A percentile compares a stretch with the other conserved stretches of the same genome.
Conservation (phyloP, 2,888 invertebrate species). For the Heliconius erato region DNA sequence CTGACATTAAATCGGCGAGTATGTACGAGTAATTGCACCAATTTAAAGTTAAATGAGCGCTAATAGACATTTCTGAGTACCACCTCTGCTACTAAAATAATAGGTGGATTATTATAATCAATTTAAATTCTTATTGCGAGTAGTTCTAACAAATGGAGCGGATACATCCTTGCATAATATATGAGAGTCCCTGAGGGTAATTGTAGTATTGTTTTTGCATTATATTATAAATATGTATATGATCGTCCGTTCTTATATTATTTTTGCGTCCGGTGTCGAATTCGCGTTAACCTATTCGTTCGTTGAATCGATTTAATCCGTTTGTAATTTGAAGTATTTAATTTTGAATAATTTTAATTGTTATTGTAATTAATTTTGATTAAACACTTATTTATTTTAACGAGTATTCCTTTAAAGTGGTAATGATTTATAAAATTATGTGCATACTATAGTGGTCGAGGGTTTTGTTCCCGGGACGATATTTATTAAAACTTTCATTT, state of each 20-base stretch:
- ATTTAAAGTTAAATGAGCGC: not conserved
- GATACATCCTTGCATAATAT: conserved; percentile 54
- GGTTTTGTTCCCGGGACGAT: not conserved
- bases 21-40: not conserved
- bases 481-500: not conserved
- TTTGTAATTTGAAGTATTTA: not conserved
- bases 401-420: no score
- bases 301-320: conserved; percentile 60
- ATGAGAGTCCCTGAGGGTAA: conserved; percentile 55
- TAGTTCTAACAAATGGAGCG: conserved; percentile 52
- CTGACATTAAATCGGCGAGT: not conserved
- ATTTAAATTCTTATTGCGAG: conserved; percentile 52
- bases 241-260: conserved; percentile 59
- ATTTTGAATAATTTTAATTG: not conserved
- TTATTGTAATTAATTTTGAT: no score
- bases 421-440: no score
- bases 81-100: conserved; percentile 5
- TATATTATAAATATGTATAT: conserved; percentile 53
- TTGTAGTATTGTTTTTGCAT: conserved; percentile 69
- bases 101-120: conserved; percentile 42
- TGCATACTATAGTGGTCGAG: no score
- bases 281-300: conserved; percentile 61
- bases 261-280: conserved; percentile 71
- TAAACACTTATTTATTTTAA: no score
- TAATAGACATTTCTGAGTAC: conserved; percentile 13